Evolutionary conservation across 1,140 invertebrate genomes (phyloP).

Genomic region (Bombus waltoni): DNA sequence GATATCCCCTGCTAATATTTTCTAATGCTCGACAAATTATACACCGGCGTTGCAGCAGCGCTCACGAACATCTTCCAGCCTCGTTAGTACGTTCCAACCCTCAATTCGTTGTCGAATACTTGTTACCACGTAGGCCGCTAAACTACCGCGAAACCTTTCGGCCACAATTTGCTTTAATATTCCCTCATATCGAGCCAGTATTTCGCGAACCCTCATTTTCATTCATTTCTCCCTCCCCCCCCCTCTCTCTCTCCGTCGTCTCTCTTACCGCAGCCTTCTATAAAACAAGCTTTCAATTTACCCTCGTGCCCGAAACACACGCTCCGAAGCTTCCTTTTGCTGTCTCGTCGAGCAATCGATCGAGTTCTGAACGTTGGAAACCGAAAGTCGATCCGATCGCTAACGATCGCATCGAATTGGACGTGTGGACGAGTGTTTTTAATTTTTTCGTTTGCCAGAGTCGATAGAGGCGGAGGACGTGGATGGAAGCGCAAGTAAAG

Average conservation of each 20-base stretch:
- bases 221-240: background rate
- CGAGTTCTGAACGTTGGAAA: background rate
- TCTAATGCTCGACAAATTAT: slow-evolving; percentile 23
- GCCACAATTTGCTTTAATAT: slow-evolving; percentile 38
- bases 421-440: background rate
- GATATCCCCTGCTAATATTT: slow-evolving; percentile 27
- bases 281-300: slow-evolving; percentile 11
- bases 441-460: background rate
- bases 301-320: too few relatives aligned
- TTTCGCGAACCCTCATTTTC: slow-evolving; percentile 33
- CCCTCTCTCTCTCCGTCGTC: too few relatives aligned
- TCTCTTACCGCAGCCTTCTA: background rate
- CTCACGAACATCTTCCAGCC: slow-evolving; percentile 16
- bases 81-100: slow-evolving; percentile 25
- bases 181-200: background rate
- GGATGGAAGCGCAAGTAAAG: background rate
- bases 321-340: too few relatives aligned
- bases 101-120: slow-evolving; percentile 6
- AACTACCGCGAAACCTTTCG: slow-evolving; percentile 30
- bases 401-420: background rate
- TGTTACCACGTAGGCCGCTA: slow-evolving; percentile 21
- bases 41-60: background rate
- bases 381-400: background rate
- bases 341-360: background rate
- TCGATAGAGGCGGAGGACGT: background rate